These are phyloP conservation scores for Neodiprion pinetum DNA, from an alignment of 1,140 invertebrate species.

Conservation along the genomic window DNA sequence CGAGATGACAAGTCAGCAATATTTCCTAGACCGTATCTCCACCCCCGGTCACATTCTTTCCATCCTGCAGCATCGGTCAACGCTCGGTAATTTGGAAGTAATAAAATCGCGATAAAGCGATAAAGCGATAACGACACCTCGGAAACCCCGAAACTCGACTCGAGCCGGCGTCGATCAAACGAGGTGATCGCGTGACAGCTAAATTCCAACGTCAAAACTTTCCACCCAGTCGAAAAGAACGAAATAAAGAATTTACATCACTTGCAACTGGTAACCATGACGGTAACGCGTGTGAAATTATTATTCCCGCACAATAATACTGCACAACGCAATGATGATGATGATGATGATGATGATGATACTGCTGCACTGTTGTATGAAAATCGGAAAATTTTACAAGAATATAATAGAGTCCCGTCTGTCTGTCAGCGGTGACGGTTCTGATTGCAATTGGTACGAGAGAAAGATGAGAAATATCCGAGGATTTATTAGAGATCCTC, in stretches of 20 bases:
- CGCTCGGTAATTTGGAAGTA: not conserved
- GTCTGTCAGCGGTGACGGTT: too few relatives aligned
- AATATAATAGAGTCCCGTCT: not conserved
- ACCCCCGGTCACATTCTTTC: too few relatives aligned
- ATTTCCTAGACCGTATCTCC: too few relatives aligned
- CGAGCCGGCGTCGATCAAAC: not conserved
- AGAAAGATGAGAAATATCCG: constrained; percentile 21
- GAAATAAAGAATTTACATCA: not conserved
- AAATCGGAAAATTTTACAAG: not conserved
- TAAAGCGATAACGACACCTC: constrained; percentile 4
- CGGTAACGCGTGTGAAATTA: not conserved
- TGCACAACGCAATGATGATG: not conserved
- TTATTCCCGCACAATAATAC: not conserved
- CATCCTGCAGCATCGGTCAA: too few relatives aligned
- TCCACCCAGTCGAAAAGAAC: not conserved
- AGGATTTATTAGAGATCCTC: constrained; percentile 21
- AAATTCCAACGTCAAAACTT: too few relatives aligned
- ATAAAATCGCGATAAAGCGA: constrained; percentile 1
- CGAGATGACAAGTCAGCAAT: too few relatives aligned
- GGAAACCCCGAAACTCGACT: not conserved
- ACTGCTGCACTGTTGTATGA: not conserved
- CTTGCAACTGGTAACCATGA: not conserved
- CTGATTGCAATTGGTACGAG: not conserved
- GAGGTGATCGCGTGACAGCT: not conserved
- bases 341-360: not conserved